Conservation (phyloP, 2,888 invertebrate species). For the Drosophila seclusa region DNA sequence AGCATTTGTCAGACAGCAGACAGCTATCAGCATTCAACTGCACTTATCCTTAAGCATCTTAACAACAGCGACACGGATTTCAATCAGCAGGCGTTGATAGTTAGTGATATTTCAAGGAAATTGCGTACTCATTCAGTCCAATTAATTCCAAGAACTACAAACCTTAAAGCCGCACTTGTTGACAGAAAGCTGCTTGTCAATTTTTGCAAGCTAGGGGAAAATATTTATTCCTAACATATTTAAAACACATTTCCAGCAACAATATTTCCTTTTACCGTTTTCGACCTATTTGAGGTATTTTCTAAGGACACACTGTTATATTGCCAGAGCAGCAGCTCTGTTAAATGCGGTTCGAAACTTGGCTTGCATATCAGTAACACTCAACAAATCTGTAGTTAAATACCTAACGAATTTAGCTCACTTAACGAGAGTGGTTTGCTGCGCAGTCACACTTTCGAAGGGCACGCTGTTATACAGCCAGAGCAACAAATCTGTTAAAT, state of each 20-base stretch:
- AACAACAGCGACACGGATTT: conserved; percentile 46
- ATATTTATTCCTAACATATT: not conserved
- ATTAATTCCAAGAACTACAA: not conserved
- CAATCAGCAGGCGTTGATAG: conserved; percentile 28
- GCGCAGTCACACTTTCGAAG: not conserved
- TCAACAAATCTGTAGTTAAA: conserved; percentile 2
- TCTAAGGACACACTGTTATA: conserved; percentile 17
- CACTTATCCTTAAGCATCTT: conserved; percentile 59
- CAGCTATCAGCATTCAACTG: conserved; percentile 43
- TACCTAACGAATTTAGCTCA: conserved; percentile 17
- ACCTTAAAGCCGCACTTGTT: not conserved
- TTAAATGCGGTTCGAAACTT: conserved; percentile 10
- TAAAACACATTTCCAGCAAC: not conserved
- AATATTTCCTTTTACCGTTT: conserved; percentile 7
- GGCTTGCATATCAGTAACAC: not conserved
- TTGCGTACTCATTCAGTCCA: not conserved
- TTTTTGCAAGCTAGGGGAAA: not conserved
- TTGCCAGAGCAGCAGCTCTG: not conserved
- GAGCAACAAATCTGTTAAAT: not conserved
- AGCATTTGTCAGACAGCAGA: conserved; percentile 52
- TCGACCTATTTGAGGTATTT: conserved; percentile 24
- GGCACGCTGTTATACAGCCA: not conserved
- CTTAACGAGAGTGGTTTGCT: conserved; percentile 9
- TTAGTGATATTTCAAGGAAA: not conserved
- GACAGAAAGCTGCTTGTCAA: not conserved